Base-by-base conservation (phyloP, 2,797 vertebrate species). In the Sebastes melanostomus region DNA sequence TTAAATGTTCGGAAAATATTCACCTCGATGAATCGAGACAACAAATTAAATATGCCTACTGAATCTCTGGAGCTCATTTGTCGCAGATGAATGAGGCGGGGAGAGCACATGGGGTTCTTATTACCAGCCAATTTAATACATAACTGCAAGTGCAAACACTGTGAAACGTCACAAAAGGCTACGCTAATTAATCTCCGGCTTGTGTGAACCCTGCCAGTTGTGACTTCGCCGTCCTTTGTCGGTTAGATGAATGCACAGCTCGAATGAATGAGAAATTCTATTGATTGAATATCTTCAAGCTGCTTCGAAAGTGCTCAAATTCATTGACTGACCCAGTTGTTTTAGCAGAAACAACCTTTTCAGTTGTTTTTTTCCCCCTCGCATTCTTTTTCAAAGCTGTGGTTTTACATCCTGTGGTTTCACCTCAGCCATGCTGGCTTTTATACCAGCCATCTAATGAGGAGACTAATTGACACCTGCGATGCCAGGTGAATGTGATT, bases 141-240 rank as follows among this genome's bases (percentile, higher is more conserved):
- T 61, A 86, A 82, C 80, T 72, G 73, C 52, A 24, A 56, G 79
- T 52, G 81, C 79, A 84, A 87, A 86, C 81, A 81, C 66, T 70
- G 72, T 77, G 67, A 83, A 81, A 76, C 82, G 58, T 78, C 65
- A 85, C 72, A 74, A 58, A 84, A 79, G 38, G 65, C 67, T 12
- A n/a, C 3, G 1, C 85, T 84, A 82, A 91, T 87, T 88, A 86
- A 38, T 52, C 67, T 71, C 56, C 29, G 27, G 68, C 80, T 70
- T 85, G 70, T 59, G 32, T 63, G 69, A 88, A 73, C 72, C 29
- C 60, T 75, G 70, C 56, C 77, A 58, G 20, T 54, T 18, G 25
- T 62, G 70, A 79, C 74, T 27, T 82, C 71, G 2, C 4, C 12
- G 30, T 67, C 18, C 80, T 81, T 80, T 82, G 61, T 72, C 82